phyloP scores from a whole-genome alignment of 2,888 invertebrate genomes.

The Dynastes tityus region DNA sequence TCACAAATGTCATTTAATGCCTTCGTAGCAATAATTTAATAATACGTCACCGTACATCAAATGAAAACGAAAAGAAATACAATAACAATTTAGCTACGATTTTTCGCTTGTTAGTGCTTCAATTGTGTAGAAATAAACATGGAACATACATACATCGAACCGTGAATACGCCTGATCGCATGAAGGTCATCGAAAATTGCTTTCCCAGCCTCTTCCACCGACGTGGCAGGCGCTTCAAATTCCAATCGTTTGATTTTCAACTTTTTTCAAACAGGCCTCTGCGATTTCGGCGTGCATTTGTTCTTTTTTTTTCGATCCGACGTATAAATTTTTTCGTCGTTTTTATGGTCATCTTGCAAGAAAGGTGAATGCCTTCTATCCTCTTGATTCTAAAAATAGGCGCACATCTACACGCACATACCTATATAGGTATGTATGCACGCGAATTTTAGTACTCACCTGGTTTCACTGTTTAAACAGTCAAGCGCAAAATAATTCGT shows the following conservation, averaged over 20 bases:
- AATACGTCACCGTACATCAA: too few species aligned
- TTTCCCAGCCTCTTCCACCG: constrained; percentile 1
- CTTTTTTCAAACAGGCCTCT: constrained; percentile 40
- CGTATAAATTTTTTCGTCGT: constrained; percentile 44
- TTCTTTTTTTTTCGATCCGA: constrained; percentile 38
- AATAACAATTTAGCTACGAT: too few species aligned
- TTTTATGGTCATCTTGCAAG: constrained; percentile 38
- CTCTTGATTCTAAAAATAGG: constrained; percentile 43
- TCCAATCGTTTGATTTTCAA: constrained; percentile 39
- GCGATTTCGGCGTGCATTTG: constrained; percentile 38
- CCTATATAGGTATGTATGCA: not conserved
- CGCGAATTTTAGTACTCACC: constrained; percentile 23
- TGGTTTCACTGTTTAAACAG: constrained; percentile 1
- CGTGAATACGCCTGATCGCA: constrained; percentile 13
- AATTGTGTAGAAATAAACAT: not conserved
- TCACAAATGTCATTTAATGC: too few species aligned
- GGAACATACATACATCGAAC: not conserved
- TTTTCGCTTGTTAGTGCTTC: not conserved
- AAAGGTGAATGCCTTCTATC: constrained; percentile 41
- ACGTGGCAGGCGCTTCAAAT: constrained; percentile 13
- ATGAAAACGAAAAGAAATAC: too few species aligned
- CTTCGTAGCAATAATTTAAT: too few species aligned
- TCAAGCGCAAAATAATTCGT: not conserved
- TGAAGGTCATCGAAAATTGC: constrained; percentile 44
- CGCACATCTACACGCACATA: constrained; percentile 3